A percentile compares a stretch with the other conserved stretches of the same genome.
These are phyloP conservation scores for Pithys albifrons DNA, from an alignment of 2,113 vertebrate species.

Conservation along the genomic window DNA sequence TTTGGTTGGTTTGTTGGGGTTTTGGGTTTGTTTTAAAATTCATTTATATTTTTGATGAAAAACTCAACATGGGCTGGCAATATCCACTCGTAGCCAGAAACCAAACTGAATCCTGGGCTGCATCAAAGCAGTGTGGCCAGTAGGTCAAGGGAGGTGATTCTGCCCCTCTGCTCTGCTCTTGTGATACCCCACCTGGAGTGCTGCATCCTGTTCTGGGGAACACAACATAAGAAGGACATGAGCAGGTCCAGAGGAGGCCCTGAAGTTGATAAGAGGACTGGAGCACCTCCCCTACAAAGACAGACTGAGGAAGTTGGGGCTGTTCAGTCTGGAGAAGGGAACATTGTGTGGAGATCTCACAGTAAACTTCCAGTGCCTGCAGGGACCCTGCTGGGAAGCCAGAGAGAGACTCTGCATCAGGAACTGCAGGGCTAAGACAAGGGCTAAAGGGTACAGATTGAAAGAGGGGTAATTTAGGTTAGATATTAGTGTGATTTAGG, in stretches of 20 bases:
- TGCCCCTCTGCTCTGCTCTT: not conserved
- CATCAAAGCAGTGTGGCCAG: not conserved
- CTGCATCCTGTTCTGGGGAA: not conserved
- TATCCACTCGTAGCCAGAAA: not conserved
- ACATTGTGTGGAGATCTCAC: not conserved
- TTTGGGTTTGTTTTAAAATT: not conserved
- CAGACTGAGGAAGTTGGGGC: not conserved
- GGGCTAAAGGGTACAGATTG: too few relatives aligned
- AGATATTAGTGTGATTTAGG: not conserved
- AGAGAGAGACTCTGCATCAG: too few relatives aligned
- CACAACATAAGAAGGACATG: not conserved
- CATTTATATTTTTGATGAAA: not conserved
- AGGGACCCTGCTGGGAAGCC: too few relatives aligned
- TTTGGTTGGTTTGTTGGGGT: too few relatives aligned
- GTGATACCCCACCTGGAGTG: not conserved
- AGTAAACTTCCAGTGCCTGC: too few relatives aligned
- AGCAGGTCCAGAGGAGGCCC: accelerated
- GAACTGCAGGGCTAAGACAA: too few relatives aligned
- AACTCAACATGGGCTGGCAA: not conserved
- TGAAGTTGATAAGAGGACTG: not conserved
- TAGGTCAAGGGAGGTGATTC: not conserved
- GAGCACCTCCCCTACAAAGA: not conserved
- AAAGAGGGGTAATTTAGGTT: too few relatives aligned
- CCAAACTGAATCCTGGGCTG: not conserved
- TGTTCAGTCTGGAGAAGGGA: not conserved